Percentiles rank a stretch among this genome's conserved stretches.
Evolutionary conservation across 2,888 invertebrate genomes (phyloP).

Genomic region (Cephus rjabovi): DNA sequence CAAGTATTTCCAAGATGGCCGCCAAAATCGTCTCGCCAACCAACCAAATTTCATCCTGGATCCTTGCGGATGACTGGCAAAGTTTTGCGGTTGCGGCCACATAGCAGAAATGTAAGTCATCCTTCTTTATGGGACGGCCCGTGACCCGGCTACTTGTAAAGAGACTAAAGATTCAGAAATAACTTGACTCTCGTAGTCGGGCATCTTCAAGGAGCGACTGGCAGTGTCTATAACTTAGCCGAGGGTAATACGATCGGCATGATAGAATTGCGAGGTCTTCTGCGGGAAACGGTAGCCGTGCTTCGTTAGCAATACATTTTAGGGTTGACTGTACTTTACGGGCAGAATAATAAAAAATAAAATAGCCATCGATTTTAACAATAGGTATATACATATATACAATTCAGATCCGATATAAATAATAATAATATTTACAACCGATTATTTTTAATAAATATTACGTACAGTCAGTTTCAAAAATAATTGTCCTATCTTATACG

Average conservation of each 20-base stretch:
- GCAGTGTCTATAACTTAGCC: slow-evolving; percentile 43
- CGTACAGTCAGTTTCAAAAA: neutral
- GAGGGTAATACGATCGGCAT: slow-evolving; percentile 41
- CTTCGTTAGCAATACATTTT: neutral
- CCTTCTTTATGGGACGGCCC: slow-evolving; percentile 62
- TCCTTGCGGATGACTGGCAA: slow-evolving; percentile 48
- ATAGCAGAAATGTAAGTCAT: slow-evolving; percentile 63
- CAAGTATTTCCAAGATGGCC: too few species aligned
- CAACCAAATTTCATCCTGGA: slow-evolving; percentile 30
- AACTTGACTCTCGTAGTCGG: slow-evolving; percentile 40
- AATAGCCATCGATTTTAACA: too few species aligned
- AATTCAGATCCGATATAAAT: too few species aligned
- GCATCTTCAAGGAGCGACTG: slow-evolving; percentile 33
- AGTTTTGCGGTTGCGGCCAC: slow-evolving; percentile 55
- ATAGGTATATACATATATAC: too few species aligned
- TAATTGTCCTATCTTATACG: neutral
- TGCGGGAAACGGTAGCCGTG: neutral
- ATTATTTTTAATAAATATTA: neutral
- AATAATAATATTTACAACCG: neutral
- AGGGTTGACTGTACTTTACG: too few species aligned
- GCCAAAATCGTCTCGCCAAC: slow-evolving; percentile 11
- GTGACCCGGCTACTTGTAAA: slow-evolving; percentile 65
- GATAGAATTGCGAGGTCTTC: slow-evolving; percentile 30
- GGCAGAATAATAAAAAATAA: neutral
- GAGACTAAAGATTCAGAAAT: slow-evolving; percentile 64